phyloP scores from a whole-genome alignment of 2,888 invertebrate genomes.

The Chrysotoxum bicinctum region DNA sequence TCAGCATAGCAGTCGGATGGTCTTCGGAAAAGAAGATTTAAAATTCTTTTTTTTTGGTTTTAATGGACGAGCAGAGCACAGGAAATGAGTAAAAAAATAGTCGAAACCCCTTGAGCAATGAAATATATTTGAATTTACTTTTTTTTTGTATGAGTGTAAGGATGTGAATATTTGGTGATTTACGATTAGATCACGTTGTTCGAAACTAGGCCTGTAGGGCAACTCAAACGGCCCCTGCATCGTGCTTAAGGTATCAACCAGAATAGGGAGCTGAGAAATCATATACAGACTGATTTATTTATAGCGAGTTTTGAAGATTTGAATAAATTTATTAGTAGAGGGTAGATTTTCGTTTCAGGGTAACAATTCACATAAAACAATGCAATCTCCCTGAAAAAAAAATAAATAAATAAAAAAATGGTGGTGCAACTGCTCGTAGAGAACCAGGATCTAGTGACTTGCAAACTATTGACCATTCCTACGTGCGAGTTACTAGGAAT shows the following conservation, averaged over 20 bases:
- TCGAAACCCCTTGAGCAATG: not conserved
- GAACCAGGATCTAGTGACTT: too few species aligned
- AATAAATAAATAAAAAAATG: too few species aligned
- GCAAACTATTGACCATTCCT: too few species aligned
- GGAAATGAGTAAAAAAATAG: not conserved
- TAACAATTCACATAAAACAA: too few species aligned
- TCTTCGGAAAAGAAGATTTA: conserved; percentile 30
- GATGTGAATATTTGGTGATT: conserved; percentile 1
- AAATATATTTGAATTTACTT: conserved; percentile 5
- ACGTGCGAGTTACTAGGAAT: too few species aligned
- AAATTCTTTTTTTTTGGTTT: not conserved
- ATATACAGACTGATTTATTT: too few species aligned
- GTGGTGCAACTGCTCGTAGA: too few species aligned
- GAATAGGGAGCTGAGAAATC: too few species aligned
- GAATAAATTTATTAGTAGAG: too few species aligned
- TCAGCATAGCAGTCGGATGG: conserved; percentile 46
- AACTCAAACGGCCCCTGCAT: not conserved
- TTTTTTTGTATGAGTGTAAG: not conserved
- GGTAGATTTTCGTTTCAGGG: too few species aligned
- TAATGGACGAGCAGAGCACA: not conserved
- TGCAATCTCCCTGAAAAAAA: too few species aligned
- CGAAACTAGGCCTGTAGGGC: not conserved
- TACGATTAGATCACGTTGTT: conserved; percentile 9
- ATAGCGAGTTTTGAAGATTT: too few species aligned
- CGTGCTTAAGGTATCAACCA: not conserved